Conservation (phyloP, 2,113 vertebrate genomes). For the Sturnira hondurensis region DNA sequence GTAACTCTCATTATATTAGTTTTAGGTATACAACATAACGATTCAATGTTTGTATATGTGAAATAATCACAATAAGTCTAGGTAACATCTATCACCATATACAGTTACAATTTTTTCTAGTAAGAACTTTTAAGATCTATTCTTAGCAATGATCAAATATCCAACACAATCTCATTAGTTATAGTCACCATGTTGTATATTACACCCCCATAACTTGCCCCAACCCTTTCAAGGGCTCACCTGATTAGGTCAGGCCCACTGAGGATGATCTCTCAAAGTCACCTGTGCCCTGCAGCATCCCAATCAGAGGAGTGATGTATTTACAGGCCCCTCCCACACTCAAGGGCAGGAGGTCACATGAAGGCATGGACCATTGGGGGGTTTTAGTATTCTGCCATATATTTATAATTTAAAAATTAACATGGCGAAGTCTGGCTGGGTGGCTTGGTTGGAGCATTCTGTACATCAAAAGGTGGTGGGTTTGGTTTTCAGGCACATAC, state of each 20-base stretch:
- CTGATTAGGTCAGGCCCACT: background rate
- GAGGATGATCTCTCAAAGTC: background rate
- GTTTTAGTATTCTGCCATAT: conserved; percentile 4
- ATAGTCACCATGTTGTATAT: background rate
- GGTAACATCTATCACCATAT: background rate
- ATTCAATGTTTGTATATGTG: background rate
- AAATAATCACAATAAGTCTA: background rate
- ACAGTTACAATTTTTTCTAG: background rate
- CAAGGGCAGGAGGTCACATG: background rate
- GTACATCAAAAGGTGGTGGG: too few species aligned
- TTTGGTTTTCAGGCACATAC: too few species aligned
- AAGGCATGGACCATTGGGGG: background rate
- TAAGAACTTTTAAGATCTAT: background rate
- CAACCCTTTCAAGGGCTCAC: background rate
- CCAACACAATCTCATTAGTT: background rate
- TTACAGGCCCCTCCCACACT: background rate
- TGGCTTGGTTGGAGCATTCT: too few species aligned
- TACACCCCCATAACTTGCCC: background rate
- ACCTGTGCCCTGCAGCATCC: background rate
- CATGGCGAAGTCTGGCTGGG: background rate
- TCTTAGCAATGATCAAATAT: background rate
- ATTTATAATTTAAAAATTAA: background rate
- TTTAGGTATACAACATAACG: background rate
- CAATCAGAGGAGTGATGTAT: background rate
- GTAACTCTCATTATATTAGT: background rate